A percentile compares a stretch with the other conserved stretches of the same genome.
These are phyloP conservation scores for Corynorhinus townsendii DNA, from an alignment of 2,113 vertebrate species.

Conservation along the genomic window DNA sequence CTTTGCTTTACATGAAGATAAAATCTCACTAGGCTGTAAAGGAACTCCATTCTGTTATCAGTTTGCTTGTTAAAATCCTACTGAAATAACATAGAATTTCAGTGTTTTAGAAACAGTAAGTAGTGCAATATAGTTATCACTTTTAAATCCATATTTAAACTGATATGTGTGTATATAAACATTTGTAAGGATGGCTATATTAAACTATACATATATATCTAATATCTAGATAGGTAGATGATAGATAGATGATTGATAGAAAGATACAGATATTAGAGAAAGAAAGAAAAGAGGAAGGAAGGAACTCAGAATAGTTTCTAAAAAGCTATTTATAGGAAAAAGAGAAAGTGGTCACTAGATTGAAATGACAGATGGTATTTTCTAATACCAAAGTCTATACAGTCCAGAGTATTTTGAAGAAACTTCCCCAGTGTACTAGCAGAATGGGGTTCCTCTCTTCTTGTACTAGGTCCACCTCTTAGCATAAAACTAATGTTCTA, in stretches of 20 bases:
- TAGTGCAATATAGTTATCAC: neutral
- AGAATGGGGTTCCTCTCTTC: neutral
- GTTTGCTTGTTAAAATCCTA: conserved; percentile 23
- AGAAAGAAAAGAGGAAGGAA: too few relatives aligned
- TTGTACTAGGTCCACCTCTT: neutral
- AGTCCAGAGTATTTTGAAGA: neutral
- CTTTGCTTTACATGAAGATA: conserved; percentile 24
- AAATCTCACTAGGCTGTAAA: conserved; percentile 23
- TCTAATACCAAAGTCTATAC: neutral
- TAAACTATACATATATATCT: neutral
- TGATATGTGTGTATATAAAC: neutral
- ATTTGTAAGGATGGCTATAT: neutral
- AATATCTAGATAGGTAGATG: too few relatives aligned
- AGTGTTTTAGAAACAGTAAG: neutral
- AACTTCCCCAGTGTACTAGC: neutral
- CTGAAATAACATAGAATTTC: neutral
- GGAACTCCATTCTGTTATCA: neutral
- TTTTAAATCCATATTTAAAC: neutral
- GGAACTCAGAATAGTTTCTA: neutral
- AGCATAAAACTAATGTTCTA: neutral
- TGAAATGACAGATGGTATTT: neutral
- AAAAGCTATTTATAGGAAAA: neutral
- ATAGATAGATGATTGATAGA: neutral
- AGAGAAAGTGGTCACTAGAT: neutral
- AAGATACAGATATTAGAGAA: neutral